Conservation (phyloP, 1,140 invertebrate species). For the Triops cancriformis region DNA sequence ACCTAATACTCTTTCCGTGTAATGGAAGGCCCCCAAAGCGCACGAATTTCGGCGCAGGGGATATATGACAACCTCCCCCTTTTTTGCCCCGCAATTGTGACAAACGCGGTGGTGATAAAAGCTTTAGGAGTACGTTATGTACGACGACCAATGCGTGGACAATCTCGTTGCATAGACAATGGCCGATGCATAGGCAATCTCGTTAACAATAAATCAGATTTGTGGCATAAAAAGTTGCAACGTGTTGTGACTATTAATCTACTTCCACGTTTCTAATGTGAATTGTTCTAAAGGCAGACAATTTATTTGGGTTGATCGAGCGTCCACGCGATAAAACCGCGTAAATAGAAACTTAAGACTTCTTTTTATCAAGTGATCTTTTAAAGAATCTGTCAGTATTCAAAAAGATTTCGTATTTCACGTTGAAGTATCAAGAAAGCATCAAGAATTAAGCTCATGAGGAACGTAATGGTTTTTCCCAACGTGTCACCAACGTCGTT, state of each 20-base stretch:
- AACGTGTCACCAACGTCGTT: conserved; percentile 1
- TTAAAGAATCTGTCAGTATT: no score
- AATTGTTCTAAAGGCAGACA: no score
- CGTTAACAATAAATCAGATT: background rate
- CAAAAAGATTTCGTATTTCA: no score
- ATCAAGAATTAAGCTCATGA: no score
- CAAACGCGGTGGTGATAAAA: background rate
- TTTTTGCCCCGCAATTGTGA: background rate
- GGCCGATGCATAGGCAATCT: background rate
- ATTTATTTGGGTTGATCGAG: no score
- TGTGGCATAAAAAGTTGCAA: background rate
- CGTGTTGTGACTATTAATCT: background rate
- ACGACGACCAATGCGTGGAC: background rate
- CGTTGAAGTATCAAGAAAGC: no score
- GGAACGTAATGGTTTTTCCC: no score
- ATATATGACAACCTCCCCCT: background rate
- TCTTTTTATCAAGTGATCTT: no score
- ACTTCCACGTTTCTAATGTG: background rate
- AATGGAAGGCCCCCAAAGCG: background rate
- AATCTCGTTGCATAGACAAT: no score
- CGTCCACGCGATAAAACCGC: no score
- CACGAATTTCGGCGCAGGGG: background rate
- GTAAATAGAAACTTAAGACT: no score
- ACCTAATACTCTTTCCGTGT: background rate
- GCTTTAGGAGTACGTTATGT: background rate